Evolutionary conservation across 1,140 invertebrate genomes (phyloP).

Genomic region (Drosophila athabasca): DNA sequence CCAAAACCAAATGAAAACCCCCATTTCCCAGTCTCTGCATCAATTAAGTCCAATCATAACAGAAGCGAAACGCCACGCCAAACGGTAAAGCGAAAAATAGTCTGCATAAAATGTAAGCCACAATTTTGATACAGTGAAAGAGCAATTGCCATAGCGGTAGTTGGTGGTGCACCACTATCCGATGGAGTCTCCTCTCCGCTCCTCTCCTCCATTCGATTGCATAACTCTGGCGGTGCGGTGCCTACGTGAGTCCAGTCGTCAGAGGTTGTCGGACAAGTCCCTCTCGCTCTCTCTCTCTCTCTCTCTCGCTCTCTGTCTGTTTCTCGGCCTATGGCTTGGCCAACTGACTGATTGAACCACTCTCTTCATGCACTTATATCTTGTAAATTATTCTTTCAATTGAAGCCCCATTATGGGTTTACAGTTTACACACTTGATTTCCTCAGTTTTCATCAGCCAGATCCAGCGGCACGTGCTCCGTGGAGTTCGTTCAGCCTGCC

Average conservation of each 20-base stretch:
- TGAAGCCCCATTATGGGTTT: conserved; percentile 5
- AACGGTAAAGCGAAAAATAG: conserved; percentile 16
- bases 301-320: no score
- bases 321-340: conserved; percentile 33
- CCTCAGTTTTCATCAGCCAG: conserved; percentile 2
- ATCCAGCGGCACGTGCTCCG: conserved; percentile 49
- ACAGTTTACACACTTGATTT: conserved; percentile 28
- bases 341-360: conserved; percentile 60
- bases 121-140: conserved; percentile 9
- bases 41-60: conserved; percentile 14
- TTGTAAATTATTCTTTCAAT: conserved; percentile 35
- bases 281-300: no score
- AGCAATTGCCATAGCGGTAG: conserved; percentile 24
- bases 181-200: conserved; percentile 2
- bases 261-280: conserved; percentile 21
- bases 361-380: conserved; percentile 15
- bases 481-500: conserved; percentile 2
- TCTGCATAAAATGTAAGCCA: conserved; percentile 37
- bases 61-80: conserved; percentile 10
- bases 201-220: conserved; percentile 26
- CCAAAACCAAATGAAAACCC: not conserved
- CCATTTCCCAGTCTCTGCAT: conserved; percentile 32
- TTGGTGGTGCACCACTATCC: not conserved
- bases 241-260: conserved; percentile 32
- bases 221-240: conserved; percentile 18